Percentiles rank a stretch among this genome's conserved stretches.
Conservation (phyloP, 1,140 invertebrate genomes). For the Pseudobourletiella spinata region DNA sequence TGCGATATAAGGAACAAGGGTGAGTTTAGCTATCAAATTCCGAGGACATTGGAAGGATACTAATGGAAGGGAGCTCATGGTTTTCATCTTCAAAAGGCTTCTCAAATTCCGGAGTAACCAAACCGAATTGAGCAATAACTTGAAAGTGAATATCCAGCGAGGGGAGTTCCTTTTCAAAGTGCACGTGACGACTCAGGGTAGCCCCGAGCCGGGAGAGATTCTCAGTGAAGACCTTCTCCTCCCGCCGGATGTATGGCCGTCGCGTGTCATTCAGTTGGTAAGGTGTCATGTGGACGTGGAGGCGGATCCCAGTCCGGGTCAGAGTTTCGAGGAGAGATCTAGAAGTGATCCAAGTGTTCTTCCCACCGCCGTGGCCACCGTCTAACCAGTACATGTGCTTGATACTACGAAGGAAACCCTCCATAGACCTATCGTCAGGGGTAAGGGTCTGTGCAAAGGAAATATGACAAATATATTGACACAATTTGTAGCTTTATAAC, state of each 20-base stretch:
- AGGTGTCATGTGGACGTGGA: slow-evolving; percentile 28
- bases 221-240: slow-evolving; percentile 65
- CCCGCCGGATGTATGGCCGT: slow-evolving; percentile 68
- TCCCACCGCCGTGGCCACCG: slow-evolving; percentile 70
- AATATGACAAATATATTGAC: slow-evolving; percentile 11
- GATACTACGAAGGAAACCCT: slow-evolving; percentile 52
- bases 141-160: slow-evolving; percentile 61
- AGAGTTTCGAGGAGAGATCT: slow-evolving; percentile 58
- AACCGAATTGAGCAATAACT: slow-evolving; percentile 50
- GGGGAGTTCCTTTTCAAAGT: slow-evolving; percentile 54
- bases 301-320: slow-evolving; percentile 49
- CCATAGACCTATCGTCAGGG: slow-evolving; percentile 47
- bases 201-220: slow-evolving; percentile 55
- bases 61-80: neutral
- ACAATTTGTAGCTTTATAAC: neutral
- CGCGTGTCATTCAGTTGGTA: slow-evolving; percentile 42
- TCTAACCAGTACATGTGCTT: slow-evolving; percentile 44
- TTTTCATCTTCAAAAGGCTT: neutral
- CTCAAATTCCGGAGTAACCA: neutral
- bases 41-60: neutral
- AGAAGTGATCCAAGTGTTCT: slow-evolving; percentile 76
- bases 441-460: slow-evolving; percentile 47
- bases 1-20: too few relatives aligned
- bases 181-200: slow-evolving; percentile 50
- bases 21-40: slow-evolving; percentile 1